Conservation (phyloP, 2,888 invertebrate species). For the Ceratothoa steindachneri region DNA sequence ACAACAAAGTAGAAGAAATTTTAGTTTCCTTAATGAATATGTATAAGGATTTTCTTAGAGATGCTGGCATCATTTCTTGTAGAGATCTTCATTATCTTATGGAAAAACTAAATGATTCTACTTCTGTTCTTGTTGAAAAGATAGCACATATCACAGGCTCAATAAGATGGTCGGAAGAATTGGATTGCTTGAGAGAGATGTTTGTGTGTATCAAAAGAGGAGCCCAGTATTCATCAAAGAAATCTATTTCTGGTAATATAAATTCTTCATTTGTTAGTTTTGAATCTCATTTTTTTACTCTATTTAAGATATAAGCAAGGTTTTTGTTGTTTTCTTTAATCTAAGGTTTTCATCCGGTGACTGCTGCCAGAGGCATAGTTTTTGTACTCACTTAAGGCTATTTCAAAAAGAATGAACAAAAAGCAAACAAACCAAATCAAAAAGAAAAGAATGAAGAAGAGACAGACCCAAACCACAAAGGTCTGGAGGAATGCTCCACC, state of each 20-base stretch:
- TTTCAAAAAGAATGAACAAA: too few relatives aligned
- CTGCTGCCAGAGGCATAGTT: too few relatives aligned
- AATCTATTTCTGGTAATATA: not conserved
- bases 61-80: not conserved
- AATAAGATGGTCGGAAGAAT: not conserved
- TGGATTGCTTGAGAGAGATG: not conserved
- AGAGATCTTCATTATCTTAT: not conserved
- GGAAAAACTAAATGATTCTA: not conserved
- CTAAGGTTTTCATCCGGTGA: too few relatives aligned
- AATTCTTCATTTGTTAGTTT: too few relatives aligned
- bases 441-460: too few relatives aligned
- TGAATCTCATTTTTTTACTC: too few relatives aligned
- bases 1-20: constrained; percentile 3
- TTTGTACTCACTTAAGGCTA: too few relatives aligned
- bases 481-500: too few relatives aligned
- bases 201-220: not conserved
- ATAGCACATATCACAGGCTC: not conserved
- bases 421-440: too few relatives aligned
- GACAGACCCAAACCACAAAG: too few relatives aligned
- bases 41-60: not conserved
- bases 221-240: not conserved
- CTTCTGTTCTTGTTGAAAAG: not conserved
- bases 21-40: not conserved
- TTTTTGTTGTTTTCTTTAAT: too few relatives aligned
- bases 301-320: too few relatives aligned